A percentile compares a stretch with the other conserved stretches of the same genome.
phyloP scores from a whole-genome alignment of 1,140 invertebrate species.

The Cylas formicarius region DNA sequence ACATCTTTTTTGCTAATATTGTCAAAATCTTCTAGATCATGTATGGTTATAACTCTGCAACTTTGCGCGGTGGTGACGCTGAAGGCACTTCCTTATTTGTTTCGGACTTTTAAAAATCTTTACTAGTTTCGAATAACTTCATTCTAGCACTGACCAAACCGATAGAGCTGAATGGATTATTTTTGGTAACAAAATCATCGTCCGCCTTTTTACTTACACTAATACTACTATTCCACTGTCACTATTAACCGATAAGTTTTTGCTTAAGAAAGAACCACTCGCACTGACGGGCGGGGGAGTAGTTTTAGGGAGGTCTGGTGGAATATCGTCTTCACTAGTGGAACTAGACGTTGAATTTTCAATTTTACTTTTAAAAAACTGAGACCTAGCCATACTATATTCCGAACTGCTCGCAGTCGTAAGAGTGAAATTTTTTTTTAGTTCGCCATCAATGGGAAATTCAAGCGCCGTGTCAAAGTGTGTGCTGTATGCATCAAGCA shows the following conservation, averaged over 20 bases:
- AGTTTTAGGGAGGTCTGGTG: slow-evolving; percentile 38
- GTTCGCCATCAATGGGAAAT: slow-evolving; percentile 17
- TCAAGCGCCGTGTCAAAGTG: slow-evolving; percentile 35
- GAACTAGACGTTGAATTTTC: slow-evolving; percentile 24
- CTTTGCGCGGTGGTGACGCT: neutral
- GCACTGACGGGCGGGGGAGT: slow-evolving; percentile 28
- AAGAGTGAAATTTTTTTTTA: slow-evolving; percentile 19
- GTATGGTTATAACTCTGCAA: slow-evolving; percentile 17
- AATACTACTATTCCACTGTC: slow-evolving; percentile 26
- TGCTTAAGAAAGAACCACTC: slow-evolving; percentile 26
- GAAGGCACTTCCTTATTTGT: slow-evolving; percentile 27
- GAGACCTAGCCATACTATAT: slow-evolving; percentile 38
- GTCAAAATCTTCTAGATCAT: slow-evolving; percentile 23
- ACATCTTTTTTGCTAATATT: slow-evolving; percentile 16
- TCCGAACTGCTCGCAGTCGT: slow-evolving; percentile 21
- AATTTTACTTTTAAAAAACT: slow-evolving; percentile 41
- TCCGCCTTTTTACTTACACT: slow-evolving; percentile 30
- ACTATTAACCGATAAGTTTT: too few relatives aligned
- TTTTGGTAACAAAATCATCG: slow-evolving; percentile 39
- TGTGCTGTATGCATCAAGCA: slow-evolving; percentile 29
- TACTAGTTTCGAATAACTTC: slow-evolving; percentile 34
- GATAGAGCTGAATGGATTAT: slow-evolving; percentile 24
- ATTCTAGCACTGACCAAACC: slow-evolving; percentile 26
- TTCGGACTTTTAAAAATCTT: slow-evolving; percentile 27
- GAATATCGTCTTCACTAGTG: slow-evolving; percentile 19